Evolutionary conservation across 2,888 invertebrate species (phyloP), one percentile per base, ranked within the genome.

Genomic region (Temnothorax rugatulus): DNA sequence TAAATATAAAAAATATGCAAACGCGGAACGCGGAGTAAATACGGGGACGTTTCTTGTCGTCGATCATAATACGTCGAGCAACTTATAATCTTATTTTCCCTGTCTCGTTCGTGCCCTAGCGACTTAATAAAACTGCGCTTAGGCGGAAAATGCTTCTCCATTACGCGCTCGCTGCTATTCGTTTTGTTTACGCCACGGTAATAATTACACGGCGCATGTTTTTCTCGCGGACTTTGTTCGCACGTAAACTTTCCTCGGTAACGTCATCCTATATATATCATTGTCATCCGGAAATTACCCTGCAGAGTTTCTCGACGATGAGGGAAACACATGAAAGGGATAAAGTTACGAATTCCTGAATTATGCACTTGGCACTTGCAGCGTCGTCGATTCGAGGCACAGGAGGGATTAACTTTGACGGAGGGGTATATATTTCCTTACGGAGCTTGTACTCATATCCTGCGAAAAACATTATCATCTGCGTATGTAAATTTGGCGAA

Each of bases 321-420:
- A 25, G 47, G 85, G 84, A 85, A 85, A 83, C 86, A 86, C 85
- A 86, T 89, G 87, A 90, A 90, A 90, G 90, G 90, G 88, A 87
- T 89, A 86, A 88, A 90, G 86, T 90, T 90, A 82, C 86, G 88
- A 86, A 90, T 90, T 89, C 89, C 85, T 86, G 84, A 89, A 89
- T 90, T 90, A 90, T 82, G 85, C 86, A 86, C 85, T 82, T 82
- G 86, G 73, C 75, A 79, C 74, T 87, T 81, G 88, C 69, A 73
- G 82, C 81, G 84, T 84, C 86, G 84, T 86, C 86, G 86, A 88
- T 89, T 83, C 75, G 81, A 81, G 83, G 85, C 83, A 82, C 81
- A 83, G 76, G 68, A 79, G 83, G 81, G 84, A 90, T 90, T 87
- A 88, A 90, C 84, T 87, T 86, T 83, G 88, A 90, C 77, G 79